Evolutionary conservation across 2,113 vertebrate species (phyloP).

Genomic region (Elephas maximus): DNA sequence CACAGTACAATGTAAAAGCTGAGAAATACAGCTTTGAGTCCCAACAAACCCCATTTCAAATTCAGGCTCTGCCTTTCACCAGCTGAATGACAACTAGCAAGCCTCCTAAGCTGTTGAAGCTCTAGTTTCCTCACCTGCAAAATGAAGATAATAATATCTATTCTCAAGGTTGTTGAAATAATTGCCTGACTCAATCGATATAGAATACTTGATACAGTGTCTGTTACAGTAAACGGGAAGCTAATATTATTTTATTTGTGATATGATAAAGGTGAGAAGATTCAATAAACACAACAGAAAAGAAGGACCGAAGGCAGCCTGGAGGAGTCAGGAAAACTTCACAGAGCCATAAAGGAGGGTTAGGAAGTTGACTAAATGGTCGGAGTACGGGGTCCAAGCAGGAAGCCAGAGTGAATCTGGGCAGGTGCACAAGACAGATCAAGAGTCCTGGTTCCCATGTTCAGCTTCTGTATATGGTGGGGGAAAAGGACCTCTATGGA

Average conservation of each 20-base stretch:
- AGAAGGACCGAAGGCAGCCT: neutral
- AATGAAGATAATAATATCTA: neutral
- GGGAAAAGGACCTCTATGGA: fast-evolving
- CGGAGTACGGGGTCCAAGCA: neutral
- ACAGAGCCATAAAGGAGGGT: too few relatives aligned
- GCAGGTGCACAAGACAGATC: neutral
- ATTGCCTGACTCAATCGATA: neutral
- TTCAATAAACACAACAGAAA: neutral
- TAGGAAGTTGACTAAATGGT: too few relatives aligned
- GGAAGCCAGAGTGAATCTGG: neutral
- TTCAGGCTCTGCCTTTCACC: neutral
- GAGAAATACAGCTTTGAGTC: neutral
- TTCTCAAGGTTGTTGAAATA: neutral
- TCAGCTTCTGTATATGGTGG: neutral
- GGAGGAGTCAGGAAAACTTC: neutral
- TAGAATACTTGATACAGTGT: neutral
- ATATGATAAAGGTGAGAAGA: neutral
- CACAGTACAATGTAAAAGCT: neutral
- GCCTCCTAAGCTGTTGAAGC: neutral
- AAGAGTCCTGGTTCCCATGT: fast-evolving
- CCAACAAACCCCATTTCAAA: neutral
- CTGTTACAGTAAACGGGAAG: neutral
- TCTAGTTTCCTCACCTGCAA: neutral
- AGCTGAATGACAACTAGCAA: neutral
- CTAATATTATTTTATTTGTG: neutral